Conservation (phyloP, 2,888 invertebrate genomes). For the Dolichomitus sp. region DNA sequence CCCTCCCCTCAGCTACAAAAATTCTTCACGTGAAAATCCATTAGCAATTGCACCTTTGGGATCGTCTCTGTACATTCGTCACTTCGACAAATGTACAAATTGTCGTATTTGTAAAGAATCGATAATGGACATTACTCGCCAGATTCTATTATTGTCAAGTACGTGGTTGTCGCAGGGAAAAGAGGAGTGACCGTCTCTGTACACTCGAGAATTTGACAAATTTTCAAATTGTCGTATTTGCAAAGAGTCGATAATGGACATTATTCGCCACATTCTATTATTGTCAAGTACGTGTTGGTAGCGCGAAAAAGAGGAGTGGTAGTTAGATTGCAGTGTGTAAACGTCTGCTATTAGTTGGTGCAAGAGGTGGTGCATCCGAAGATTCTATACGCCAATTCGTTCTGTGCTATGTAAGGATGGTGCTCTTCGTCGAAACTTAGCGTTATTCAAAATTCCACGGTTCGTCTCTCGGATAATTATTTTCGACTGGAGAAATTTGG, state of each 20-base stretch:
- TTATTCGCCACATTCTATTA: slow-evolving; percentile 35
- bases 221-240: slow-evolving; percentile 26
- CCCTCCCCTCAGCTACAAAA: slow-evolving; percentile 7
- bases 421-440: slow-evolving; percentile 27
- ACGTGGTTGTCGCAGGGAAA: slow-evolving; percentile 9
- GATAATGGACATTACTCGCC: slow-evolving; percentile 27
- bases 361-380: neutral
- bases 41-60: slow-evolving; percentile 52
- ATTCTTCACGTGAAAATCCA: slow-evolving; percentile 12
- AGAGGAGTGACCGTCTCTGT: slow-evolving; percentile 31
- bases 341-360: slow-evolving; percentile 15
- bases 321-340: slow-evolving; percentile 14
- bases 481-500: slow-evolving; percentile 37
- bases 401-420: slow-evolving; percentile 18
- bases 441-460: slow-evolving; percentile 58
- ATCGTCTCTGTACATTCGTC: neutral
- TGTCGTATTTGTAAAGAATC: slow-evolving; percentile 28
- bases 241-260: slow-evolving; percentile 23
- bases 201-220: slow-evolving; percentile 8
- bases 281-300: slow-evolving; percentile 12
- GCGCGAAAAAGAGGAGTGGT: slow-evolving; percentile 45
- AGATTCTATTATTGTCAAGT: slow-evolving; percentile 21
- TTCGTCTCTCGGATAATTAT: slow-evolving; percentile 64
- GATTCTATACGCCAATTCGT: slow-evolving; percentile 26
- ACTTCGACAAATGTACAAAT: slow-evolving; percentile 12